phyloP scores from a whole-genome alignment of 1,140 invertebrate species.

The Trichonephila inaurata region DNA sequence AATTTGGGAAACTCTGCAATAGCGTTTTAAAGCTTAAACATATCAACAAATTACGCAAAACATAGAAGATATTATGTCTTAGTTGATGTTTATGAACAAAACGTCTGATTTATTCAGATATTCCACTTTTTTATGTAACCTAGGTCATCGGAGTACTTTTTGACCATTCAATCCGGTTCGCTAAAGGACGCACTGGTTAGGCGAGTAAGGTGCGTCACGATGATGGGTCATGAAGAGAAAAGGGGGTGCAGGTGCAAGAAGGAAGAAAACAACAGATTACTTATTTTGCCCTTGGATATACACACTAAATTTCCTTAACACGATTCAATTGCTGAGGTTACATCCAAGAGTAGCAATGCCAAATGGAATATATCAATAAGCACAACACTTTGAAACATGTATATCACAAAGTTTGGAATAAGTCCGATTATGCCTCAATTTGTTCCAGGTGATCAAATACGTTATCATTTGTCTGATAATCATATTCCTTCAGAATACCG shows the following conservation, averaged over 20 bases:
- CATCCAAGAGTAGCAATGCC: neutral
- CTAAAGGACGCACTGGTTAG: conserved; percentile 26
- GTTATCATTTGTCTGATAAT: too few species aligned
- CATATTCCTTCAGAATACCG: too few species aligned
- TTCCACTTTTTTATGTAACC: neutral
- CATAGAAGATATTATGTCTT: too few species aligned
- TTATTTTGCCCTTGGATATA: conserved; percentile 37
- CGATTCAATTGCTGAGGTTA: neutral
- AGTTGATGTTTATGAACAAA: neutral
- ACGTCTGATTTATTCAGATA: neutral
- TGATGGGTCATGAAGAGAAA: conserved; percentile 31
- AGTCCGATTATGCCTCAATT: too few species aligned
- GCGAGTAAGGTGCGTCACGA: conserved; percentile 40
- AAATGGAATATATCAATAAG: neutral
- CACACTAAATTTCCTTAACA: neutral
- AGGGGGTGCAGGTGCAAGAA: conserved; percentile 43
- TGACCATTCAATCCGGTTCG: conserved; percentile 59
- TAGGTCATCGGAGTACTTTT: conserved; percentile 10
- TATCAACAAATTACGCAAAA: too few species aligned
- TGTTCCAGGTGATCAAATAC: too few species aligned
- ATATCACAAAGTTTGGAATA: too few species aligned
- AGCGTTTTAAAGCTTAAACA: too few species aligned
- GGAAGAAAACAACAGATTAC: conserved; percentile 43
- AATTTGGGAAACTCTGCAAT: too few species aligned
- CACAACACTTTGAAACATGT: too few species aligned